phyloP scores from a whole-genome alignment of 2,888 invertebrate species.

The Noctuana brunneofusca region DNA sequence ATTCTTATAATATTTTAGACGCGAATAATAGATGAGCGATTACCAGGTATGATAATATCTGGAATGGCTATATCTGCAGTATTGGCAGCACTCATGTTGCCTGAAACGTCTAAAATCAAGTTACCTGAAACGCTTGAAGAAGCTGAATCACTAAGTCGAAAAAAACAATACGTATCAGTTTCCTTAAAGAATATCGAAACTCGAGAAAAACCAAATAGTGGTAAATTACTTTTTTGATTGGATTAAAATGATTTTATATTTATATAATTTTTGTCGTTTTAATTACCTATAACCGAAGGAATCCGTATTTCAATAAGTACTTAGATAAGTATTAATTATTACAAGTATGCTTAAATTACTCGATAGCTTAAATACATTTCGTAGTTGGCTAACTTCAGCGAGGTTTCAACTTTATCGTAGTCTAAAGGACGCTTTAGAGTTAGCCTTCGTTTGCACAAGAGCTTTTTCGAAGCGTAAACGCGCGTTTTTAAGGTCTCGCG shows the following conservation, averaged over 20 bases:
- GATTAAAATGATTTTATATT: neutral
- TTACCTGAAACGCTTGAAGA: slow-evolving; percentile 86
- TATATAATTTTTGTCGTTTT: too few species aligned
- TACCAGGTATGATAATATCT: slow-evolving; percentile 53
- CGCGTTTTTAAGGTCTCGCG: too few species aligned
- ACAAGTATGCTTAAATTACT: too few species aligned
- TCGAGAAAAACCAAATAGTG: slow-evolving; percentile 21
- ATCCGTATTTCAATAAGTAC: too few species aligned
- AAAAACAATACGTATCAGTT: slow-evolving; percentile 11
- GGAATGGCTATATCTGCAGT: slow-evolving; percentile 40
- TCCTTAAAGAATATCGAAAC: neutral
- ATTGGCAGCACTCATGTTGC: slow-evolving; percentile 76
- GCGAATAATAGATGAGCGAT: slow-evolving; percentile 49
- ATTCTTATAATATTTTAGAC: slow-evolving; percentile 45
- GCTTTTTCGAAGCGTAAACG: too few species aligned
- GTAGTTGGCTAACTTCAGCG: too few species aligned
- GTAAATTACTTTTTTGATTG: neutral
- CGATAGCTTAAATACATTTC: too few species aligned
- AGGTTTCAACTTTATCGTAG: too few species aligned
- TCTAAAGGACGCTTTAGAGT: too few species aligned
- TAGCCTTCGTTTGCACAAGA: too few species aligned
- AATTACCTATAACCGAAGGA: neutral
- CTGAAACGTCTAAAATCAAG: slow-evolving; percentile 85
- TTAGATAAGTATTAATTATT: too few species aligned
- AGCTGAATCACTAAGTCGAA: slow-evolving; percentile 80